A percentile compares a stretch with the other conserved stretches of the same genome.
These are phyloP conservation scores for Aspidoscelis tigris DNA, from an alignment of 2,113 vertebrate species.

Conservation along the genomic window DNA sequence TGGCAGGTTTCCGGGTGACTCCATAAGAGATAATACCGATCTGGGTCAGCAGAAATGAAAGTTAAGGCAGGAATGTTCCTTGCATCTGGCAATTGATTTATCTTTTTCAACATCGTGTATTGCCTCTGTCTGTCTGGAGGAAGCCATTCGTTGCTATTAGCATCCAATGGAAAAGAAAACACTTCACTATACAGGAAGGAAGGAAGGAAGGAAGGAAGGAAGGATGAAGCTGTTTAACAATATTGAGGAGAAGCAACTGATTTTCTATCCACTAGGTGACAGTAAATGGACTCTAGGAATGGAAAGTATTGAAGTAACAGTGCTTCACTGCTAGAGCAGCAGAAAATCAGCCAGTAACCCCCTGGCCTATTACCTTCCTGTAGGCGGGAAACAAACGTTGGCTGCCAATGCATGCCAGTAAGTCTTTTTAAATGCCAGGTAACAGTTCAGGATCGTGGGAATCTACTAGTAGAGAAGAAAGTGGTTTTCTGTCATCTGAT, in stretches of 20 bases:
- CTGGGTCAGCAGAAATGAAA: no score
- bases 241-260: background rate
- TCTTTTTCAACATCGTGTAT: no score
- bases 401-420: background rate
- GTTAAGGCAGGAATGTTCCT: no score
- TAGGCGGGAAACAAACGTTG: background rate
- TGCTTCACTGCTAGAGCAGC: background rate
- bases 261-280: constrained; percentile 4
- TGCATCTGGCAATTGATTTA: no score
- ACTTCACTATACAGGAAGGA: no score
- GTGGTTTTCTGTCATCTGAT: background rate
- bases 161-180: no score
- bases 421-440: background rate
- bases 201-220: no score
- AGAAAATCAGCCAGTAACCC: no score
- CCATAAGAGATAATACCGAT: no score
- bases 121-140: no score
- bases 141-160: no score
- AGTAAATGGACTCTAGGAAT: background rate
- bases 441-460: background rate
- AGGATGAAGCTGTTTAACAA: background rate
- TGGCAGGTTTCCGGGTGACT: no score
- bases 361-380: background rate
- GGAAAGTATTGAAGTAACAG: background rate
- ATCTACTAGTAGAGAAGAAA: background rate